These are phyloP conservation scores for Tragelaphus buxtoni DNA, from an alignment of 2,113 vertebrate genomes.

Conservation along the genomic window DNA sequence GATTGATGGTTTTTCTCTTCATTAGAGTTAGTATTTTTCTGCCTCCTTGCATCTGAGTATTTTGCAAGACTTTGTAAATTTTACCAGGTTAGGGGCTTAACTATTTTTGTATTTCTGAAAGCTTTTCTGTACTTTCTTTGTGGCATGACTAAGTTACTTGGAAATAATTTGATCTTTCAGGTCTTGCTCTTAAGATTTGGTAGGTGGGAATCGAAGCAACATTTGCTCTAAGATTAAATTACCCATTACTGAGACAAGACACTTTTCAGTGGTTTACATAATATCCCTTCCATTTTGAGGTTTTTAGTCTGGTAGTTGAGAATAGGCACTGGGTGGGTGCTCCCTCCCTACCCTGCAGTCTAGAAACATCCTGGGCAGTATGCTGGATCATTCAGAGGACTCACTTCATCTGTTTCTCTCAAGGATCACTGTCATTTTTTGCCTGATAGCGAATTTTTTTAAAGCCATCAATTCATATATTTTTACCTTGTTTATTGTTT, in stretches of 20 bases:
- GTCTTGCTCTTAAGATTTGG: not conserved
- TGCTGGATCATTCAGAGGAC: accelerated
- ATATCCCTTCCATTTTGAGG: not conserved
- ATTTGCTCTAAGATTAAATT: not conserved
- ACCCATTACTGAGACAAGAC: not conserved
- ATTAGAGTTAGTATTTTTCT: not conserved
- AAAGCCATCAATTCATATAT: not conserved
- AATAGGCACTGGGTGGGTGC: not conserved
- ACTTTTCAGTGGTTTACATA: not conserved
- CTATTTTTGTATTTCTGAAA: not conserved
- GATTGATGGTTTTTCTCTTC: not conserved
- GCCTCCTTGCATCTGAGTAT: not conserved
- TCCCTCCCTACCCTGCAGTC: not conserved
- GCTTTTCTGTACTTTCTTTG: not conserved
- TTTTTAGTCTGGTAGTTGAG: not conserved
- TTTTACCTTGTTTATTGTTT: not conserved
- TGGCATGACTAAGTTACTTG: not conserved
- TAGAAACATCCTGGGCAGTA: not conserved
- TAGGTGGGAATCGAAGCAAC: not conserved
- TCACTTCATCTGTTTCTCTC: not conserved
- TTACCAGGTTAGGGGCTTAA: not conserved
- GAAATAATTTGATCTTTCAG: not conserved
- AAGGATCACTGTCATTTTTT: not conserved
- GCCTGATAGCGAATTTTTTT: not conserved
- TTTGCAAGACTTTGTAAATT: not conserved